Evolutionary conservation across 2,113 vertebrate genomes (phyloP).

Genomic region (Xiphophorus couchianus): DNA sequence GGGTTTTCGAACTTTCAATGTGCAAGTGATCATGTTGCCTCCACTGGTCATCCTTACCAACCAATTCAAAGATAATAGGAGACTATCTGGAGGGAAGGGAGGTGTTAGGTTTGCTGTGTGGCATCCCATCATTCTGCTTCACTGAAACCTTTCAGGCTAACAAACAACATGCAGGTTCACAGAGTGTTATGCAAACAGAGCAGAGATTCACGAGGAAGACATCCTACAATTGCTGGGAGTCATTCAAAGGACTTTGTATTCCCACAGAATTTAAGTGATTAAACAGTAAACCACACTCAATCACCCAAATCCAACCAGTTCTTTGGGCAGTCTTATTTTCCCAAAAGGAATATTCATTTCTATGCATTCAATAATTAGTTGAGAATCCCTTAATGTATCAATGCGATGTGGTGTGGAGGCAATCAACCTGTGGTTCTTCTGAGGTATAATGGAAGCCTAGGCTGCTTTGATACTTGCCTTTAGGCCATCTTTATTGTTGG

Average conservation of each 20-base stretch:
- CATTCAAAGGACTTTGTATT: conserved; percentile 62
- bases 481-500: too few species aligned
- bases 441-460: too few species aligned
- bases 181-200: conserved; percentile 50
- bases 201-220: conserved; percentile 48
- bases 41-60: conserved; percentile 32
- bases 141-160: conserved; percentile 53
- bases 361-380: too few species aligned
- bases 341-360: too few species aligned
- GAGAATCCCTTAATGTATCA: too few species aligned
- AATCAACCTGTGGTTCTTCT: too few species aligned
- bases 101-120: conserved; percentile 35
- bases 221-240: conserved; percentile 56
- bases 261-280: conserved; percentile 67
- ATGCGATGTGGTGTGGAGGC: too few species aligned
- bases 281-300: conserved; percentile 65
- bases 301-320: conserved; percentile 54
- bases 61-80: conserved; percentile 2
- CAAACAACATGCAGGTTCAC: conserved; percentile 49
- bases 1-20: conserved; percentile 33
- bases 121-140: conserved; percentile 51
- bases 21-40: conserved; percentile 16
- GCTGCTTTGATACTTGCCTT: too few species aligned
- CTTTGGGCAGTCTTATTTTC: conserved; percentile 14
- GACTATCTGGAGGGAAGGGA: conserved; percentile 22